Conservation (phyloP, 2,113 vertebrate genomes). For the Archilochus colubris region DNA sequence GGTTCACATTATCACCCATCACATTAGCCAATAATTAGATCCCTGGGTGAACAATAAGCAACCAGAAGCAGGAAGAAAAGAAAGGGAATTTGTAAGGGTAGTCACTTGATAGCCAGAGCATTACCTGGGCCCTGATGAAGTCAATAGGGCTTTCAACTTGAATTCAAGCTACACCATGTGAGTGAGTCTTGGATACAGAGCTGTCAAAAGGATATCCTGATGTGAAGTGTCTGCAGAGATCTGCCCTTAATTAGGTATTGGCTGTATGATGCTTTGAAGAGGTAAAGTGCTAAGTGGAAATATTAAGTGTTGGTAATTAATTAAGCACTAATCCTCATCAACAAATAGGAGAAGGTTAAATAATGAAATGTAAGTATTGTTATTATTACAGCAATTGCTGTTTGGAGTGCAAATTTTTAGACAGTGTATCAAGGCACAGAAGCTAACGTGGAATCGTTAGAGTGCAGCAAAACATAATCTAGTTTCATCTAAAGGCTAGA, state of each 20-base stretch:
- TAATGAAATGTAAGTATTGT: constrained; percentile 67
- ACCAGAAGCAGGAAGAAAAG: background rate
- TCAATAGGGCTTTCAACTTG: background rate
- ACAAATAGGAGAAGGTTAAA: constrained; percentile 63
- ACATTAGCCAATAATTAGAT: constrained; percentile 22
- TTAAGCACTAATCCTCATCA: constrained; percentile 58
- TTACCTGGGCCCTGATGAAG: background rate
- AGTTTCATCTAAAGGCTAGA: background rate
- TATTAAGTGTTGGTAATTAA: constrained; percentile 68
- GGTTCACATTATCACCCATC: background rate
- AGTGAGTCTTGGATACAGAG: background rate
- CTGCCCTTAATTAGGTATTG: constrained; percentile 59
- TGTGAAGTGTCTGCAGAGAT: constrained; percentile 41
- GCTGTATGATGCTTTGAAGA: constrained; percentile 48
- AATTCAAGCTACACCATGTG: background rate
- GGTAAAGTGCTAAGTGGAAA: constrained; percentile 60
- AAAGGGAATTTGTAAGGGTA: background rate
- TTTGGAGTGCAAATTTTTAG: constrained; percentile 16
- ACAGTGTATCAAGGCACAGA: background rate
- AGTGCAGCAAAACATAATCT: background rate
- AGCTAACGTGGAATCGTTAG: background rate
- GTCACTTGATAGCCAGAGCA: background rate
- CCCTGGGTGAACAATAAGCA: background rate
- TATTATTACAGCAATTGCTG: constrained; percentile 59
- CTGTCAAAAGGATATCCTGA: constrained; percentile 23